Conservation (phyloP, 2,888 invertebrate genomes). For the Polyommatus icarus region DNA sequence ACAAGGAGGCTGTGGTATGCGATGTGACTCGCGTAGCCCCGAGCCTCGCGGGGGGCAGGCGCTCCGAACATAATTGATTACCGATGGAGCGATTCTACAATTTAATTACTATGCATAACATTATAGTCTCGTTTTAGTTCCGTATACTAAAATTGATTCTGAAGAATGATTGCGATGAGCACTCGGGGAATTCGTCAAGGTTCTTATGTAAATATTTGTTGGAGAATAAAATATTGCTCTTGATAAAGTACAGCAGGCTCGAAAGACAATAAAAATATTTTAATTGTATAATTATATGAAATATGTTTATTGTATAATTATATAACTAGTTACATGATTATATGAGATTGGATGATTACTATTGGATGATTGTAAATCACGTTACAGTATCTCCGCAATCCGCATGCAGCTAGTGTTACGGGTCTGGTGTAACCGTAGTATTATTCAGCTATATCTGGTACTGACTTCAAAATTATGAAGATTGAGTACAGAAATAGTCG, state of each 20-base stretch:
- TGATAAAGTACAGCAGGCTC: not conserved
- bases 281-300: too few species aligned
- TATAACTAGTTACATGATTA: too few species aligned
- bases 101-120: constrained; percentile 47
- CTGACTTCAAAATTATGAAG: too few species aligned
- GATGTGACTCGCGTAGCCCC: constrained; percentile 35
- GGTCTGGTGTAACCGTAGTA: too few species aligned
- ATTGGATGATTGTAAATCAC: too few species aligned
- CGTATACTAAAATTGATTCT: constrained; percentile 31
- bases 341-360: too few species aligned
- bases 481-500: too few species aligned
- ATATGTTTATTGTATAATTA: too few species aligned
- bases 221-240: not conserved
- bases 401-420: too few species aligned
- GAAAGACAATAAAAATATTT: too few species aligned
- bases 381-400: too few species aligned
- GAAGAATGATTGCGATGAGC: not conserved
- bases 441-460: too few species aligned
- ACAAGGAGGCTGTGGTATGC: constrained; percentile 13
- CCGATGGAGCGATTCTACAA: constrained; percentile 55
- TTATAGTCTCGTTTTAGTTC: constrained; percentile 24
- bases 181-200: constrained; percentile 23
- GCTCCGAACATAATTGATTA: constrained; percentile 55
- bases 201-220: constrained; percentile 16
- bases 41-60: constrained; percentile 45